phyloP scores from a whole-genome alignment of 2,797 vertebrate species.

The Orestias chungarensis region DNA sequence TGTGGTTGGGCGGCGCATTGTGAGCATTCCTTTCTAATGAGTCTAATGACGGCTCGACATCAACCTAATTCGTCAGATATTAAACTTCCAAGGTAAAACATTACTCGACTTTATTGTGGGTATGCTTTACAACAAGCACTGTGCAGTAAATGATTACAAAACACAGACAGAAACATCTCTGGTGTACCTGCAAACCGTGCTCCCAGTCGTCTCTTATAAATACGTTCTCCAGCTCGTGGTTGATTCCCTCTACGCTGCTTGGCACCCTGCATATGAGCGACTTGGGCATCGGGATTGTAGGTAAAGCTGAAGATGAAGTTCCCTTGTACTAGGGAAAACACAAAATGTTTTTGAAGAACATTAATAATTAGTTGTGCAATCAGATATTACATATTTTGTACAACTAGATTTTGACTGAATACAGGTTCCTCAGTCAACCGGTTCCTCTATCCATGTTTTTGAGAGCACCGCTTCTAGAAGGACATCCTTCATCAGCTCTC shows the following conservation, averaged over 20 bases:
- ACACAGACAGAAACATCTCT: not conserved
- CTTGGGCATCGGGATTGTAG: constrained; percentile 85
- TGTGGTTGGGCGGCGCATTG: not conserved
- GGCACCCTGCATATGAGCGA: constrained; percentile 87
- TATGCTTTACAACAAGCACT: not conserved
- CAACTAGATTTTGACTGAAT: not conserved
- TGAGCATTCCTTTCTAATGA: not conserved
- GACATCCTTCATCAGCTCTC: not conserved
- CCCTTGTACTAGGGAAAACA: constrained; percentile 79
- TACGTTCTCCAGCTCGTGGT: constrained; percentile 93
- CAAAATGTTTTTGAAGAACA: not conserved
- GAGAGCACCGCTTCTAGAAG: too few relatives aligned
- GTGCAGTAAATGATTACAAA: not conserved
- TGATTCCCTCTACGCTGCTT: constrained; percentile 94
- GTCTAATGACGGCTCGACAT: not conserved
- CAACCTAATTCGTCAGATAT: not conserved
- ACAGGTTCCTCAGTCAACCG: not conserved
- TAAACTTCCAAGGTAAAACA: not conserved
- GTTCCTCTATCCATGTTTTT: too few relatives aligned
- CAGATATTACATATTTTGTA: not conserved
- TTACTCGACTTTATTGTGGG: not conserved
- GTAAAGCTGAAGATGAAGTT: constrained; percentile 82
- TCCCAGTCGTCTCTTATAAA: constrained; percentile 92
- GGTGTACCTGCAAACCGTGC: constrained; percentile 86
- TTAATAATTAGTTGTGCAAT: not conserved